Percentiles rank a stretch among this genome's conserved stretches.
Conservation (phyloP, 2,888 invertebrate species). For the Perizoma flavofasciatum region DNA sequence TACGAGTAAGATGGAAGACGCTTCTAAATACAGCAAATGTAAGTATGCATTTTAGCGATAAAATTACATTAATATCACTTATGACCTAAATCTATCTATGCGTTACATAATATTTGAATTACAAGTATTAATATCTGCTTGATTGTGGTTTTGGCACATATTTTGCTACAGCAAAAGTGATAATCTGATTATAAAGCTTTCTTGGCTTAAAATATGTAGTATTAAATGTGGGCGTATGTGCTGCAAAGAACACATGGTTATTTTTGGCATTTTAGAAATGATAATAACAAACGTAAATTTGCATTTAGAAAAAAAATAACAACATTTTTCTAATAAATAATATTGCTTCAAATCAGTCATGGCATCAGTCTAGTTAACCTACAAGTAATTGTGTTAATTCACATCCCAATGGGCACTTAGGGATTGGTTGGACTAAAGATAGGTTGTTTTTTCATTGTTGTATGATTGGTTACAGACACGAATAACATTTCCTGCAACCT, state of each 20-base stretch:
- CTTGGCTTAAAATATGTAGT: constrained; percentile 21
- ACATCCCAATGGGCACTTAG: constrained; percentile 46
- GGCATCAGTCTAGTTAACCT: constrained; percentile 74
- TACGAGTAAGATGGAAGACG: constrained; percentile 81
- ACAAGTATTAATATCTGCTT: constrained; percentile 71
- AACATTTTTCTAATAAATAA: constrained; percentile 74
- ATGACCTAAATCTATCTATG: constrained; percentile 71
- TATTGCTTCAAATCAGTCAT: constrained; percentile 82
- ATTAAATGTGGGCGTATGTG: constrained; percentile 4
- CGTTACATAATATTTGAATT: constrained; percentile 65
- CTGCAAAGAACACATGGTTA: constrained; percentile 21
- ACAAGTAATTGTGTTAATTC: constrained; percentile 41
- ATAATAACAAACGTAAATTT: constrained; percentile 14
- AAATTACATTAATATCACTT: constrained; percentile 78
- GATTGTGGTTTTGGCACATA: constrained; percentile 73
- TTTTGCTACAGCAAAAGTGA: constrained; percentile 37
- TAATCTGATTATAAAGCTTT: constrained; percentile 29
- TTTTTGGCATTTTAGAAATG: constrained; percentile 41
- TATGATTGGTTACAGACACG: constrained; percentile 32
- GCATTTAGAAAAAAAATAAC: constrained; percentile 42
- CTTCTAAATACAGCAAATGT: constrained; percentile 81
- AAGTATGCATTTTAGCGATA: constrained; percentile 73
- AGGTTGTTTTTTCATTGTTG: constrained; percentile 42
- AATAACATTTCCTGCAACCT: not conserved
- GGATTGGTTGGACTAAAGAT: constrained; percentile 46